Conservation (phyloP, 30 jellyfish, hydroid and myxozoan species). For the Phacellophora camtschatica region DNA sequence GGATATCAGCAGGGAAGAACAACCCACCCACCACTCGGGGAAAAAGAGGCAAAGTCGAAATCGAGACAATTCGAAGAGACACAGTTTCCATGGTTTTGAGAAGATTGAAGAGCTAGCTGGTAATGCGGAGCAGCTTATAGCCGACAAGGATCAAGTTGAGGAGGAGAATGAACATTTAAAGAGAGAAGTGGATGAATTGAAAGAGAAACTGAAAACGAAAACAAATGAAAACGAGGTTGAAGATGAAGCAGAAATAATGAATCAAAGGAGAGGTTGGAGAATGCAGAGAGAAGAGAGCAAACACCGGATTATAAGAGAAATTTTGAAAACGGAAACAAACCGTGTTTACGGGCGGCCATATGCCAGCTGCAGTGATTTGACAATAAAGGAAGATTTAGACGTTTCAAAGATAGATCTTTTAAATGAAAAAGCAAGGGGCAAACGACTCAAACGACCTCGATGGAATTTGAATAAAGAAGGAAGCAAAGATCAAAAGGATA, state of each 20-base stretch:
- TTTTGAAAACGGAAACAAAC: slow-evolving; percentile 61
- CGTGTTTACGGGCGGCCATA: slow-evolving; percentile 61
- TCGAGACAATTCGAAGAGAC: slow-evolving; percentile 53
- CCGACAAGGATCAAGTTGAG: slow-evolving; percentile 61
- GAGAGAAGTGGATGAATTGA: slow-evolving; percentile 38
- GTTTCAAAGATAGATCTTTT: not conserved
- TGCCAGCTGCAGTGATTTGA: slow-evolving; percentile 50
- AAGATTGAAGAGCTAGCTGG: slow-evolving; percentile 58
- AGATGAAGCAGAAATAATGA: slow-evolving; percentile 45
- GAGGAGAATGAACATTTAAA: slow-evolving; percentile 36
- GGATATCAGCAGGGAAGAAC: not conserved
- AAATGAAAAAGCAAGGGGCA: not conserved
- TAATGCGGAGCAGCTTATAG: slow-evolving; percentile 55
- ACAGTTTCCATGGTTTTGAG: slow-evolving; percentile 46
- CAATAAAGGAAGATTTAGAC: slow-evolving; percentile 14
- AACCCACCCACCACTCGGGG: not conserved
- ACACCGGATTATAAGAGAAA: slow-evolving; percentile 64
- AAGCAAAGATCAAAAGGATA: not conserved
- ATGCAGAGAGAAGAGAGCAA: slow-evolving; percentile 64
- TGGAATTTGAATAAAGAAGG: not conserved
- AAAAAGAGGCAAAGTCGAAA: not conserved
- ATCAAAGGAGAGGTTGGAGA: slow-evolving; percentile 65
- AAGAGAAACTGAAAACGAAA: slow-evolving; percentile 21
- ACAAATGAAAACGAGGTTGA: not conserved
- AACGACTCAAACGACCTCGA: not conserved